Conservation (phyloP, 2,888 invertebrate species). For the Nymphalis urticae region DNA sequence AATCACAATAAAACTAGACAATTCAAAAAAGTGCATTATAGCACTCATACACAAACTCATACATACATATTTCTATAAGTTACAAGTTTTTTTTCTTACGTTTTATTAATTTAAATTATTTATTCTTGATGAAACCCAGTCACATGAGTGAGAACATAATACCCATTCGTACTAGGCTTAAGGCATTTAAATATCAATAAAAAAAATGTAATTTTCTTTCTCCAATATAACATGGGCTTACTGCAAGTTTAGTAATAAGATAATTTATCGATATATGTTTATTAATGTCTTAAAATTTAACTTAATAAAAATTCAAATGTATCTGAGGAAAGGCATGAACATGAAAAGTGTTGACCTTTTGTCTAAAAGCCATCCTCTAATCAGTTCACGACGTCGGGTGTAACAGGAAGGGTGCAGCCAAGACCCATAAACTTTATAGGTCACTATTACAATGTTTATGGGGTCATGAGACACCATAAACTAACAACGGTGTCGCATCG, state of each 20-base stretch:
- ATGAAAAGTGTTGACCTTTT: constrained; percentile 20
- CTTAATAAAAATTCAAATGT: neutral
- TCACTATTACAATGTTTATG: constrained; percentile 53
- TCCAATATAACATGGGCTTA: too few species aligned
- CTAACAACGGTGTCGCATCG: constrained; percentile 13
- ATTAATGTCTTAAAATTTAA: neutral
- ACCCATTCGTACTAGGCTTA: too few species aligned
- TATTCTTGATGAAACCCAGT: neutral
- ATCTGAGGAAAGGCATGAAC: neutral
- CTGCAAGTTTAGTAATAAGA: too few species aligned
- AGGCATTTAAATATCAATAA: too few species aligned
- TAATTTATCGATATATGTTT: too few species aligned
- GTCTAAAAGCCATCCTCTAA: constrained; percentile 32
- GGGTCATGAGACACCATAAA: constrained; percentile 45
- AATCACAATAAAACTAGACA: too few species aligned
- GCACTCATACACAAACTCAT: too few species aligned
- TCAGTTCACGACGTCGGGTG: constrained; percentile 49
- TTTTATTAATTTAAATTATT: too few species aligned
- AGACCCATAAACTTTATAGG: constrained; percentile 68
- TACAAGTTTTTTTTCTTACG: too few species aligned
- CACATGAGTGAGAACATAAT: neutral
- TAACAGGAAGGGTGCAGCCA: constrained; percentile 69
- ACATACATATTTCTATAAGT: too few species aligned
- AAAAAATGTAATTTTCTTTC: too few species aligned
- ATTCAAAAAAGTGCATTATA: too few species aligned